These are phyloP conservation scores for Antennarius striatus DNA, from an alignment of 2,113 vertebrate genomes.

Conservation along the genomic window DNA sequence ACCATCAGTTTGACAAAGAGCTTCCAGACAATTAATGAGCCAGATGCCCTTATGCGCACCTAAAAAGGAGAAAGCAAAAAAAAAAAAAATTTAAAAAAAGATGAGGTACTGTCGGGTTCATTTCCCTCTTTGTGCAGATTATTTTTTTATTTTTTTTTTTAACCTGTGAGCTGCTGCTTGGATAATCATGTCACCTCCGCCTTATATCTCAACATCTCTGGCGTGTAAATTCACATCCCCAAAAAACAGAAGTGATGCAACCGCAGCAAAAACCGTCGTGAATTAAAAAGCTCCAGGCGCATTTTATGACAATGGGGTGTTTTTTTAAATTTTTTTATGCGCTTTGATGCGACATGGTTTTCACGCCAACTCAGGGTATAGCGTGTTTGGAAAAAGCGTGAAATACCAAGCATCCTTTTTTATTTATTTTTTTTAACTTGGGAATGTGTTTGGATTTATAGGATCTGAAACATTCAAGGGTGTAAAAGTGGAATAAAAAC, in stretches of 20 bases:
- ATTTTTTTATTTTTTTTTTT: background rate
- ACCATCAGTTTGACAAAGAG: conserved; percentile 51
- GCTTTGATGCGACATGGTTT: conserved; percentile 9
- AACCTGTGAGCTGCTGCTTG: conserved; percentile 43
- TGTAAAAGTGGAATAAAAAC: no score
- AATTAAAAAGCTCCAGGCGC: conserved; percentile 32
- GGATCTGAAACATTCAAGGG: no score
- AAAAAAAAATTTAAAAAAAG: conserved; percentile 4
- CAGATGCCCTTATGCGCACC: conserved; percentile 33
- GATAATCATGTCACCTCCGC: conserved; percentile 39
- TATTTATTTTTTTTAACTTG: no score
- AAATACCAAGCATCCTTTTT: no score
- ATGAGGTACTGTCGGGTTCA: conserved; percentile 39
- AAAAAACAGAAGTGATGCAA: background rate
- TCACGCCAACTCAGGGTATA: no score
- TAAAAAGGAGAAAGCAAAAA: conserved; percentile 22
- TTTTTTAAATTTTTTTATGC: background rate
- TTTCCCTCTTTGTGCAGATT: conserved; percentile 52
- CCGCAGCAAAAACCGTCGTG: conserved; percentile 1
- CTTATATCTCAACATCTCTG: conserved; percentile 56
- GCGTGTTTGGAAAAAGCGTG: no score
- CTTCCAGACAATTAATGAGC: conserved; percentile 52
- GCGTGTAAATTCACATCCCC: conserved; percentile 33
- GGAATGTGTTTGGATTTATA: no score
- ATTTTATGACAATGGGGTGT: conserved; percentile 13